Percentiles rank a stretch among this genome's conserved stretches.
These are phyloP conservation scores for Propithecus perrieri DNA, from an alignment of 2,797 vertebrate species.

Conservation along the genomic window DNA sequence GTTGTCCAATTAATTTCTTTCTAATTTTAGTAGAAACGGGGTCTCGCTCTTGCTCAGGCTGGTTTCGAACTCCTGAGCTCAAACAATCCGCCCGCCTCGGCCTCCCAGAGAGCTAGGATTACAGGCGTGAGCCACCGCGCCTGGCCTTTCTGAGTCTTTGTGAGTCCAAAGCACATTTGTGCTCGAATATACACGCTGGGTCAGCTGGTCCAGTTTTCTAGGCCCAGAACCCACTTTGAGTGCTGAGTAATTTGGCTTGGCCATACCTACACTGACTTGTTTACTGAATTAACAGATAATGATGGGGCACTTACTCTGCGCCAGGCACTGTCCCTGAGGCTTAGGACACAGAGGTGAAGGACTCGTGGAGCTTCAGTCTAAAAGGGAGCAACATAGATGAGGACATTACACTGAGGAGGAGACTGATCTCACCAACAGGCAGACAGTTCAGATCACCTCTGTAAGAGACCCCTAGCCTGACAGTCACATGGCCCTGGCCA, in stretches of 20 bases:
- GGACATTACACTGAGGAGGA: background rate
- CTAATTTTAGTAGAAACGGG: too few relatives aligned
- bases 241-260: background rate
- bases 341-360: background rate
- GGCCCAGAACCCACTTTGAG: background rate
- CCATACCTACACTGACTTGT: background rate
- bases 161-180: background rate
- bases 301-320: background rate
- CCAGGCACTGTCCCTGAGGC: background rate
- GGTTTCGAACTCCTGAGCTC: too few relatives aligned
- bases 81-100: too few relatives aligned
- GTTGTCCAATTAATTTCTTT: too few relatives aligned
- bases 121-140: too few relatives aligned
- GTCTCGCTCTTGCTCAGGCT: too few relatives aligned
- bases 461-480: background rate
- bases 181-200: background rate
- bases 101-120: too few relatives aligned
- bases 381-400: background rate
- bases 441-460: background rate
- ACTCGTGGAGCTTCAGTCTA: background rate
- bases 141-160: background rate
- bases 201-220: background rate
- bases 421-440: background rate
- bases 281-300: background rate
- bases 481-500: background rate